Percentiles rank a stretch among this genome's conserved stretches.
Evolutionary conservation across 2,888 invertebrate species (phyloP).

Genomic region (Digitonthophagus gazella): DNA sequence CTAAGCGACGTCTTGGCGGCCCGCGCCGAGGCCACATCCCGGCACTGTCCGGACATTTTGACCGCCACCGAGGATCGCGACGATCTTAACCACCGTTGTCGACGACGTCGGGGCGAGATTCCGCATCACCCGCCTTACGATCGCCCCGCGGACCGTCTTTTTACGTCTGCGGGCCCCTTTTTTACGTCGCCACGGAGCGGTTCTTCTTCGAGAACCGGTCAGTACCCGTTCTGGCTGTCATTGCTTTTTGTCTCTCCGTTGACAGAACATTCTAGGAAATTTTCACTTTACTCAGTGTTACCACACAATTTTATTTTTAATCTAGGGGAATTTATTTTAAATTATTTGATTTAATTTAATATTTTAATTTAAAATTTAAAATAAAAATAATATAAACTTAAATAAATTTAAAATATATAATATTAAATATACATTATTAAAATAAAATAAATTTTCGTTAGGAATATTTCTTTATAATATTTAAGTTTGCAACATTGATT

Average conservation of each 20-base stretch:
- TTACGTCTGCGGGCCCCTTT: background rate
- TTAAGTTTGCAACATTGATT: too few species aligned
- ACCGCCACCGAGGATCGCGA: conserved; percentile 16
- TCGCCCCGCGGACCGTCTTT: conserved; percentile 6
- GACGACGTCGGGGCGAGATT: background rate
- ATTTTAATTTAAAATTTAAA: too few species aligned
- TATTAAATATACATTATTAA: too few species aligned
- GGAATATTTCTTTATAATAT: too few species aligned
- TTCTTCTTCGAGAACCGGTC: background rate
- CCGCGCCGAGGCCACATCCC: background rate
- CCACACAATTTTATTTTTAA: too few species aligned
- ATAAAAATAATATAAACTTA: too few species aligned
- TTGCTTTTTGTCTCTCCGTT: background rate
- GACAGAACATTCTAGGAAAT: background rate
- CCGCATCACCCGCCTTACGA: too few species aligned
- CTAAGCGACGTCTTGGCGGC: conserved; percentile 40
- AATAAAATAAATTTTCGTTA: too few species aligned
- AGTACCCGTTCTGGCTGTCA: background rate
- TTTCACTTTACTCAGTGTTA: background rate
- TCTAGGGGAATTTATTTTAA: too few species aligned
- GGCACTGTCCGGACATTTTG: background rate
- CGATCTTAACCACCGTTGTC: conserved; percentile 11
- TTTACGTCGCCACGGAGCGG: background rate
- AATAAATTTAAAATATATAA: too few species aligned
- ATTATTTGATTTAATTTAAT: too few species aligned